phyloP scores from a whole-genome alignment of 2,888 invertebrate genomes.

The Scrobipalpa costella region DNA sequence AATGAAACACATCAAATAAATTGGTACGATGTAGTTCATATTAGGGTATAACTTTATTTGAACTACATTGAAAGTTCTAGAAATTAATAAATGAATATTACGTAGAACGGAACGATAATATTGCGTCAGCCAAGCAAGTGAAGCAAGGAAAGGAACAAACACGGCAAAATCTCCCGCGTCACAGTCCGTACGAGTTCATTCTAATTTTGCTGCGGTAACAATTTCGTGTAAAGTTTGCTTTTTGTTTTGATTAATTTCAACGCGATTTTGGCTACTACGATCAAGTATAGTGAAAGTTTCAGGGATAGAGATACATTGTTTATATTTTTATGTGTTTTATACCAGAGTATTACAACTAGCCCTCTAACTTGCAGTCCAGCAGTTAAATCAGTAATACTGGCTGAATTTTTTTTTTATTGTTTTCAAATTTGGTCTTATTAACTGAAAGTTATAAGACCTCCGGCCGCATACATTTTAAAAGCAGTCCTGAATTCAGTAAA shows the following conservation, averaged over 20 bases:
- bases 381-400: conserved; percentile 18
- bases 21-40: background rate
- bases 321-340: background rate
- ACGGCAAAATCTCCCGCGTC: conserved; percentile 10
- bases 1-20: background rate
- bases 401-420: conserved; percentile 32
- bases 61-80: background rate
- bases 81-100: background rate
- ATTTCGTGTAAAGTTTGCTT: background rate
- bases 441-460: conserved; percentile 55
- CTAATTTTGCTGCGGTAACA: background rate
- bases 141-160: too few species aligned
- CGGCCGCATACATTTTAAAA: conserved; percentile 35
- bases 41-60: background rate
- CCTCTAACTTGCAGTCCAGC: background rate
- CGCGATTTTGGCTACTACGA: background rate
- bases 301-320: background rate
- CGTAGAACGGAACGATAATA: conserved; percentile 39
- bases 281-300: background rate
- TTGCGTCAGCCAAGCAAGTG: conserved; percentile 42
- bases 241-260: background rate
- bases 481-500: background rate
- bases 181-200: conserved; percentile 7
- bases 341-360: background rate
- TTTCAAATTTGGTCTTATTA: conserved; percentile 55